Percentiles rank a stretch among this genome's conserved stretches.
These are phyloP conservation scores for Drosophila phalerata DNA, from an alignment of 2,888 invertebrate species.

Conservation along the genomic window DNA sequence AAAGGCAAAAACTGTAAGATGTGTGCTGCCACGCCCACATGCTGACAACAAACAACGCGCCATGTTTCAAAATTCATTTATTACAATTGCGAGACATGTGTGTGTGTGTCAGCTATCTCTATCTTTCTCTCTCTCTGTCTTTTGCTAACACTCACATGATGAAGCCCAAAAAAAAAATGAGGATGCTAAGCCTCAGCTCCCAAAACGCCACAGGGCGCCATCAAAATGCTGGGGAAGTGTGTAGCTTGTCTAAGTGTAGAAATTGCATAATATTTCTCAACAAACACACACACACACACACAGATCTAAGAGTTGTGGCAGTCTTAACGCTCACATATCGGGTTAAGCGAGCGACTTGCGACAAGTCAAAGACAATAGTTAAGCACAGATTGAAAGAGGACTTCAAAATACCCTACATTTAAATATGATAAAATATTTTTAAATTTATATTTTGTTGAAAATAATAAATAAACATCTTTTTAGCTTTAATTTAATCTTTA, in stretches of 20 bases:
- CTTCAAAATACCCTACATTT: conserved; percentile 6
- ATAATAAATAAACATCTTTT: not conserved
- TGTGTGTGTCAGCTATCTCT: conserved; percentile 59
- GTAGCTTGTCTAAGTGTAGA: conserved; percentile 65
- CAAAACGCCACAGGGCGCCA: conserved; percentile 57
- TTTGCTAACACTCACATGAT: not conserved
- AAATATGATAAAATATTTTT: not conserved
- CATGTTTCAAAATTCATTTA: conserved; percentile 75
- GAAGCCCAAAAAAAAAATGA: conserved; percentile 22
- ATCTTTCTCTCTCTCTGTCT: not conserved
- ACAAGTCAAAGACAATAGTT: conserved; percentile 42
- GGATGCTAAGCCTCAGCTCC: conserved; percentile 39
- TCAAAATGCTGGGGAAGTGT: conserved; percentile 43
- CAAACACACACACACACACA: conserved; percentile 25
- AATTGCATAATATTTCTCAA: conserved; percentile 77
- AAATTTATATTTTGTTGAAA: not conserved
- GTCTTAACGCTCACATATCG: conserved; percentile 41
- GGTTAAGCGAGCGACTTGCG: conserved; percentile 49
- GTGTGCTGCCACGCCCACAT: conserved; percentile 63
- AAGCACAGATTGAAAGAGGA: accelerated
- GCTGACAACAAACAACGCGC: conserved; percentile 59
- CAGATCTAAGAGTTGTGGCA: conserved; percentile 11
- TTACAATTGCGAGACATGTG: conserved; percentile 54
- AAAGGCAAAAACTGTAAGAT: conserved; percentile 20
- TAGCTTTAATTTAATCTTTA: not conserved